These are phyloP conservation scores for Ceratoteleas bidentatus DNA, from an alignment of 1,140 invertebrate species.

Conservation along the genomic window DNA sequence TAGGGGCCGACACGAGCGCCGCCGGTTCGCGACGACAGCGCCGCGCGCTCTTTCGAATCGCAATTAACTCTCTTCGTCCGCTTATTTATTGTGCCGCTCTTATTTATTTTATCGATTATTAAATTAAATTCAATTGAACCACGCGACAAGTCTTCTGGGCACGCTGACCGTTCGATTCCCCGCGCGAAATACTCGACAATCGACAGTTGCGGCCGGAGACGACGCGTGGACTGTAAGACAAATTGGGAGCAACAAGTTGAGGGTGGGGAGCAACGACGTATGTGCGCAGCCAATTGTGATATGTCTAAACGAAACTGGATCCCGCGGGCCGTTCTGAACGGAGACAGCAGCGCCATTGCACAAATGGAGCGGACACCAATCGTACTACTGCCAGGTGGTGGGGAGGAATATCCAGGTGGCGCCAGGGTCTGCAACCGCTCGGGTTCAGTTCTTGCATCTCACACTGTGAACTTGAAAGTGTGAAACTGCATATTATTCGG, in stretches of 20 bases:
- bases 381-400: conserved; percentile 72
- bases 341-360: no score
- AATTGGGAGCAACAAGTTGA: conserved; percentile 56
- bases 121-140: no score
- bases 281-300: conserved; percentile 77
- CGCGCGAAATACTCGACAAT: conserved; percentile 63
- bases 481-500: no score
- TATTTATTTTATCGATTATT: conserved; percentile 50
- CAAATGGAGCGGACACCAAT: conserved; percentile 54
- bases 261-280: conserved; percentile 53
- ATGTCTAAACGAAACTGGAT: conserved; percentile 76
- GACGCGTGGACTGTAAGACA: conserved; percentile 32
- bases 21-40: conserved; percentile 12
- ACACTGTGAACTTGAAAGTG: no score
- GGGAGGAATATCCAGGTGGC: no score
- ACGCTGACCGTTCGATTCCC: conserved; percentile 37
- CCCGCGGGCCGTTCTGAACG: conserved; percentile 61
- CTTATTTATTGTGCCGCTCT: conserved; percentile 53
- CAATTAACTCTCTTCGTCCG: conserved; percentile 32
- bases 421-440: not conserved
- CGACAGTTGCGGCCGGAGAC: conserved; percentile 54
- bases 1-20: no score
- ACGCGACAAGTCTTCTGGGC: not conserved
- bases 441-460: no score
- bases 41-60: conserved; percentile 25